A percentile compares a stretch with the other conserved stretches of the same genome.
Conservation (phyloP, 2,797 vertebrate species). For the Smutsia temminckii region DNA sequence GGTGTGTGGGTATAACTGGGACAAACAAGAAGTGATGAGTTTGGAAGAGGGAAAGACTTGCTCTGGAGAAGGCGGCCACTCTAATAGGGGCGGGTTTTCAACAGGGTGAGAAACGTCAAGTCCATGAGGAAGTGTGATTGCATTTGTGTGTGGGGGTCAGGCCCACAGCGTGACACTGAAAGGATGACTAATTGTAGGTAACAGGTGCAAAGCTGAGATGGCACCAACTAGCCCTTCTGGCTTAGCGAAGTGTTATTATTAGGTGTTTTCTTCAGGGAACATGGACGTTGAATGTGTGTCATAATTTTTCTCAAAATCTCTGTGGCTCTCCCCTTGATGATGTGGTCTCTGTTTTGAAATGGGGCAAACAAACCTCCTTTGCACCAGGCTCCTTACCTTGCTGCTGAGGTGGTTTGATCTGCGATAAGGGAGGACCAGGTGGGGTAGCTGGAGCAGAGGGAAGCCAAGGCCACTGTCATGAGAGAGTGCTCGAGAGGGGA, state of each 20-base stretch:
- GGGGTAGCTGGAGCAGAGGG: neutral
- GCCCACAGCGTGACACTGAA: no score
- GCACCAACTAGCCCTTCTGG: neutral
- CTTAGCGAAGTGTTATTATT: neutral
- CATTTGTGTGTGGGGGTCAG: no score
- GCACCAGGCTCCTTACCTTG: neutral
- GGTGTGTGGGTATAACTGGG: neutral
- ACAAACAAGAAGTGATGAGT: neutral
- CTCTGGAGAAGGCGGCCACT: neutral
- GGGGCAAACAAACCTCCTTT: neutral
- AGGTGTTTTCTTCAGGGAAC: neutral
- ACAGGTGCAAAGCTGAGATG: no score
- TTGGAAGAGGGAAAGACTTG: neutral
- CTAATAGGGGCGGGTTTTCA: neutral
- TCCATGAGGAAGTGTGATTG: neutral
- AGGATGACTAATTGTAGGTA: neutral
- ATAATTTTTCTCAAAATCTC: neutral
- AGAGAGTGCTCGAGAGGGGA: neutral
- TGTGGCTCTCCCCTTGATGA: neutral
- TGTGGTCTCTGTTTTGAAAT: neutral
- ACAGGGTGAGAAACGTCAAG: neutral
- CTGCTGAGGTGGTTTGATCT: neutral
- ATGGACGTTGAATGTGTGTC: rapidly evolving
- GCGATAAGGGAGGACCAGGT: no score
- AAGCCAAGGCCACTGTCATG: neutral